A percentile compares a stretch with the other conserved stretches of the same genome.
Evolutionary conservation across 2,797 vertebrate species (phyloP).

Genomic region (Cossypha heuglini): DNA sequence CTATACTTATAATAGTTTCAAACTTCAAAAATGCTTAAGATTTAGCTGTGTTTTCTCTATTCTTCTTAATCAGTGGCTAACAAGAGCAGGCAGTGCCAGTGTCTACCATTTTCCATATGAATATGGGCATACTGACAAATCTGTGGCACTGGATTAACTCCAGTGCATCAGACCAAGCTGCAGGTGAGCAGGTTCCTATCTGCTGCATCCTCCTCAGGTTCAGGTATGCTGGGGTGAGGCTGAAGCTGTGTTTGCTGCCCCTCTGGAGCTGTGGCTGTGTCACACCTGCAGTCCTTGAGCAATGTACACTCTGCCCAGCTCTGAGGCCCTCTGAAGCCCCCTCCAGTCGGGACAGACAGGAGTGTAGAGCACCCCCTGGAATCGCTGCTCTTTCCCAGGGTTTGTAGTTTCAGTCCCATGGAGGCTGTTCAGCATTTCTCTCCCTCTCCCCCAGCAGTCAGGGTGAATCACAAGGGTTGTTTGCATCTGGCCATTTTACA

Average conservation of each 20-base stretch:
- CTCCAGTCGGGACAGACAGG: accelerated
- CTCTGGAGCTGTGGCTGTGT: neutral
- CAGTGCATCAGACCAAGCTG: accelerated
- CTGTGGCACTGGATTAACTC: neutral
- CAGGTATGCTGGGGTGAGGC: accelerated
- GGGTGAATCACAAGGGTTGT: neutral
- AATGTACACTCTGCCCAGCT: accelerated
- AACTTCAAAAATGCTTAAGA: neutral
- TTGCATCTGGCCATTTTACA: neutral
- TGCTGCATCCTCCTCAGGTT: neutral
- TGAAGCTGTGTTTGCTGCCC: neutral
- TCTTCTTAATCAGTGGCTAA: neutral
- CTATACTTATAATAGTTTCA: neutral
- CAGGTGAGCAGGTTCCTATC: neutral
- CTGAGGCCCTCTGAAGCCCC: neutral
- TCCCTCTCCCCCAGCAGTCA: accelerated
- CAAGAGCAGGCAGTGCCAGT: neutral
- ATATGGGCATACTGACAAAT: neutral
- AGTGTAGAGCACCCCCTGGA: neutral
- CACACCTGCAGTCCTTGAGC: neutral
- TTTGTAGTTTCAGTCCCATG: neutral
- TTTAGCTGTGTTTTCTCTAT: neutral
- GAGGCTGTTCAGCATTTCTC: neutral
- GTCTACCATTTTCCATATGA: neutral
- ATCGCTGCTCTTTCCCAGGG: neutral